phyloP scores from a whole-genome alignment of 1,140 invertebrate genomes.

The Lethrus apterus region DNA sequence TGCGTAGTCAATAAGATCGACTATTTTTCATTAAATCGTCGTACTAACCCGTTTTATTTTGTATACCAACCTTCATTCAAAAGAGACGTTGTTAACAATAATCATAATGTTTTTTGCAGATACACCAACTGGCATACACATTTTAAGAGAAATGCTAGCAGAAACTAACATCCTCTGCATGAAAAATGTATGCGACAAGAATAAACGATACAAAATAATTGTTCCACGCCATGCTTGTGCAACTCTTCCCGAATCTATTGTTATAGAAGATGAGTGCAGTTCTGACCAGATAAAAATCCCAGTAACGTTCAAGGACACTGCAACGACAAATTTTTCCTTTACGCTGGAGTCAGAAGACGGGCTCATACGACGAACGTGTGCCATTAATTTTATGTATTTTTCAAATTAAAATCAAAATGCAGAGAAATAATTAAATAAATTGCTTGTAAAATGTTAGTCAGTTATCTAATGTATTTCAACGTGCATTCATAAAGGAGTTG shows the following conservation, averaged over 20 bases:
- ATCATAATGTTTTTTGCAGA: slow-evolving; percentile 15
- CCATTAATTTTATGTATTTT: too few species aligned
- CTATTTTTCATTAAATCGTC: too few species aligned
- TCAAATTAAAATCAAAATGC: too few species aligned
- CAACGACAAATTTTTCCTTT: not conserved
- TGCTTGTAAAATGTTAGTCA: too few species aligned
- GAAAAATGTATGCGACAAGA: not conserved
- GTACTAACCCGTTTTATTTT: not conserved
- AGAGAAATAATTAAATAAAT: too few species aligned
- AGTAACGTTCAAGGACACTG: not conserved
- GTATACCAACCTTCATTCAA: not conserved
- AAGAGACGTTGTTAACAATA: not conserved
- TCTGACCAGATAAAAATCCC: not conserved
- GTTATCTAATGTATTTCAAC: too few species aligned
- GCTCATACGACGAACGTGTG: too few species aligned
- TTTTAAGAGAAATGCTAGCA: slow-evolving; percentile 14
- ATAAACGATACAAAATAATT: not conserved
- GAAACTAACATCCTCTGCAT: not conserved
- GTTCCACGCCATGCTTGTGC: too few species aligned
- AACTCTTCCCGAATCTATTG: not conserved
- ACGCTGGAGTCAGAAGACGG: not conserved
- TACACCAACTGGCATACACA: slow-evolving; percentile 18
- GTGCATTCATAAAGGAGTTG: too few species aligned
- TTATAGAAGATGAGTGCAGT: not conserved
- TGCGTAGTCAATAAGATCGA: too few species aligned